Conservation (phyloP, 2,113 vertebrate genomes). For the Psittacus erithacus region DNA sequence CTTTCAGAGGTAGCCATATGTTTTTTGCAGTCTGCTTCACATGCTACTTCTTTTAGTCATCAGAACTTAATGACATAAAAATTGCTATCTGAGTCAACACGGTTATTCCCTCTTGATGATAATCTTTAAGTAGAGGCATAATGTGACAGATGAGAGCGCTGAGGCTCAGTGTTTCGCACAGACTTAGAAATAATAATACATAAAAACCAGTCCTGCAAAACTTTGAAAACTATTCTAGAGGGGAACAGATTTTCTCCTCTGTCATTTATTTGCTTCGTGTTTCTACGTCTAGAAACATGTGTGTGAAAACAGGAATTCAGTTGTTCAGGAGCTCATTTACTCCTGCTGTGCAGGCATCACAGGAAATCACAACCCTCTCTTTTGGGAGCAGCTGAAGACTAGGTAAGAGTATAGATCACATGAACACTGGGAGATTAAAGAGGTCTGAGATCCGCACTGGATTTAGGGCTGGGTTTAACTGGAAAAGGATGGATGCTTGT, state of each 20-base stretch:
- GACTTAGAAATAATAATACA: not conserved
- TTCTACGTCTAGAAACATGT: not conserved
- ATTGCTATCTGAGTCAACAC: constrained; percentile 24
- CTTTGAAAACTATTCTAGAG: not conserved
- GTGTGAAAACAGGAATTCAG: constrained; percentile 14
- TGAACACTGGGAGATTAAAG: not conserved
- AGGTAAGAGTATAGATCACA: not conserved
- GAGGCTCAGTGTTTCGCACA: not conserved
- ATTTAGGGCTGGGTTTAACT: not conserved
- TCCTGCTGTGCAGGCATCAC: not conserved
- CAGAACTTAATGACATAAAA: constrained; percentile 45
- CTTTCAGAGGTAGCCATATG: not conserved
- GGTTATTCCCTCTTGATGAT: constrained; percentile 34
- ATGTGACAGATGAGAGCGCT: constrained; percentile 33
- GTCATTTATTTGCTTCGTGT: constrained; percentile 11
- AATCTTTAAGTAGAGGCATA: not conserved
- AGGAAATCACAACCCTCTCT: not conserved
- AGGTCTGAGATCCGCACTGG: not conserved
- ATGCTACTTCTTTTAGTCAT: constrained; percentile 4
- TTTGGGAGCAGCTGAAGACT: not conserved
- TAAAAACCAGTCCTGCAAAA: not conserved
- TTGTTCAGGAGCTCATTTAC: not conserved
- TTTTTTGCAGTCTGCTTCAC: constrained; percentile 5
- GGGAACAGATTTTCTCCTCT: not conserved
- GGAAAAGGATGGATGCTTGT: not conserved